Conservation (phyloP, 2,797 vertebrate species). For the Picus viridis region DNA sequence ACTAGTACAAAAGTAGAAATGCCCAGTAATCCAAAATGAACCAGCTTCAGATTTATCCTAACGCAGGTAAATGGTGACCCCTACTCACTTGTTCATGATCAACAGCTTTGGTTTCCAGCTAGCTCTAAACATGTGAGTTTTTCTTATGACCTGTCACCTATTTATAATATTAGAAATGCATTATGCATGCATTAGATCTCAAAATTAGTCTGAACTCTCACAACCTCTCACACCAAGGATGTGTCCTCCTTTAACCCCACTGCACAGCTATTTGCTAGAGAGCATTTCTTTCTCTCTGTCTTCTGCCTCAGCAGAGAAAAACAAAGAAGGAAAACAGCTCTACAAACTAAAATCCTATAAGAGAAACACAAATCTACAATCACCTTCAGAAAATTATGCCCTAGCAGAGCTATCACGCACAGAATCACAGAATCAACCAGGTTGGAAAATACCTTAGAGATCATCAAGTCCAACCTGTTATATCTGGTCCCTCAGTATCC, state of each 20-base stretch:
- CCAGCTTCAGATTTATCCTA: not conserved
- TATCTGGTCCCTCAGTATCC: not conserved
- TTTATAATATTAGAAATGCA: not conserved
- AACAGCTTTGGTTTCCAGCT: slow-evolving; percentile 22
- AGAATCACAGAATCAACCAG: too few species aligned
- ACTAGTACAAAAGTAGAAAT: not conserved
- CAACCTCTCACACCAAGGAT: not conserved
- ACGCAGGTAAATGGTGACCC: not conserved
- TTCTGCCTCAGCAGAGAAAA: not conserved
- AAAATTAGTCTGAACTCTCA: slow-evolving; percentile 1
- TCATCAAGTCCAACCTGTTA: too few species aligned
- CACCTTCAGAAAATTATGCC: not conserved
- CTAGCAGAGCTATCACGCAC: not conserved
- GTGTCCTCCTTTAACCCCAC: not conserved
- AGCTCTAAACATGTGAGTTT: not conserved
- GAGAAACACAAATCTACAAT: not conserved
- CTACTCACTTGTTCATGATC: slow-evolving; percentile 2
- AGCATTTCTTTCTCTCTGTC: not conserved
- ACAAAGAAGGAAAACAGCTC: not conserved
- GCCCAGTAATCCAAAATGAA: not conserved
- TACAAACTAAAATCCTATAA: not conserved
- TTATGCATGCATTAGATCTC: not conserved
- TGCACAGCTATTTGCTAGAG: not conserved
- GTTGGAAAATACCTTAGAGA: too few species aligned
- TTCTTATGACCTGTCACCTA: not conserved